Base-by-base conservation (phyloP, 2,888 invertebrate species). In the Campoletis raptor region DNA sequence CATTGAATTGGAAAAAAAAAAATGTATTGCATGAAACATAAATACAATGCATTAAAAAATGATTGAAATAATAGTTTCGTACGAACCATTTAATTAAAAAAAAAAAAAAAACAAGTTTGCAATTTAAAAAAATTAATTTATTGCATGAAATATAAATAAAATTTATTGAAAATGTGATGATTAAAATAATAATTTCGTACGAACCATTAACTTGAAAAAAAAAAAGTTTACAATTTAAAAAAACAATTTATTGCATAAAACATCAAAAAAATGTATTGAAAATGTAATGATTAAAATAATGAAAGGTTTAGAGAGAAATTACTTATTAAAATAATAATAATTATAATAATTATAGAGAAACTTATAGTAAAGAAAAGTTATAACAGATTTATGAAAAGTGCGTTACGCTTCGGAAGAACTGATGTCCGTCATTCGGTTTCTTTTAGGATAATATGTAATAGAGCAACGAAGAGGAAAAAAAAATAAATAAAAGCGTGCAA, bases 351-450 rank as follows among this genome's bases (percentile, higher is more conserved):
- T 2, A 30, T 30, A 36, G 4, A 6, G 1, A 9, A 37, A 8
- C 9, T 1, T 36, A n/a, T 36, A 18, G 40, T 9, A 40, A 15
- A 6, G 36, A 73, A 52, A 73, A 73, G 37, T 52, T 36, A 54
- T 57, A 24, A 8, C 30, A 30, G 24, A 74, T 57, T 40, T 10
- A 40, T 15, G 40, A 85, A 85, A 73, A 67, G 48, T 52, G 21
- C 42, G 77, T 81, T 70, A 61, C 61, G 84, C 61, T 67, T 40
- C 36, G 21, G 67, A 64, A 37, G 5, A 54, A 73, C n/a, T 78
- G 67, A 70, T 52, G 48, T 76, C 76, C 83, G 86, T 83, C 78
- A 83, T 80, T 76, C 48, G 77, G 40, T 18, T 74, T 57, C 36
- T n/a, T 40, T 57, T 42, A 30, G 15, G 73, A 57, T 61, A 45